These are phyloP conservation scores for Lepetodrilus schrolli DNA, from an alignment of 2,888 invertebrate species.

Conservation along the genomic window DNA sequence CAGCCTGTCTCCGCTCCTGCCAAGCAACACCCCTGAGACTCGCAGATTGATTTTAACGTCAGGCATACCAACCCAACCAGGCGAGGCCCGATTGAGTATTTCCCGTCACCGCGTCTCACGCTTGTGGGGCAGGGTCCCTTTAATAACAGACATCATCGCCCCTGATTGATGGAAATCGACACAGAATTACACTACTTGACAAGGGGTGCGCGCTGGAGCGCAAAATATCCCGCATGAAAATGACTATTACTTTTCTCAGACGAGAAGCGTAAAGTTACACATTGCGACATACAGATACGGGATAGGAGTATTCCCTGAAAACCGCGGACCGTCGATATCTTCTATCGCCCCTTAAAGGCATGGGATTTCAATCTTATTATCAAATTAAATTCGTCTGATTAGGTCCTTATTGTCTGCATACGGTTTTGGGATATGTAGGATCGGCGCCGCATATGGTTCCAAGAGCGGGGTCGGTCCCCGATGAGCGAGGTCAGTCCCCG, in stretches of 20 bases:
- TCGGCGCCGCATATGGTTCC: background rate
- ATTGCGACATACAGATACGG: background rate
- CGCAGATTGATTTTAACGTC: background rate
- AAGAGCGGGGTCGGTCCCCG: background rate
- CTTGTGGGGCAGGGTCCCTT: background rate
- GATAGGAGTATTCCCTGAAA: background rate
- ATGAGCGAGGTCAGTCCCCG: background rate
- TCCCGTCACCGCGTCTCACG: conserved; percentile 9
- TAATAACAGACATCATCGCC: background rate
- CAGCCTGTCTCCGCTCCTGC: background rate
- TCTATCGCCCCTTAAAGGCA: background rate
- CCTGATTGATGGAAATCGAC: conserved; percentile 21
- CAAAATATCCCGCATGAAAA: conserved; percentile 20
- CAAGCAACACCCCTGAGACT: background rate
- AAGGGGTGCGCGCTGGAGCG: background rate
- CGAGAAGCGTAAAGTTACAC: conserved; percentile 9
- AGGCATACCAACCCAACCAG: background rate
- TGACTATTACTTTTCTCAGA: background rate
- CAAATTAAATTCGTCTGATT: conserved; percentile 9
- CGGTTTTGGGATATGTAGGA: background rate
- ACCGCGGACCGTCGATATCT: background rate
- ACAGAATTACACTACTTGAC: conserved; percentile 24
- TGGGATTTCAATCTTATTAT: conserved; percentile 10
- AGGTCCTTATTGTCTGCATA: background rate
- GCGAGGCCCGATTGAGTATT: background rate